A percentile compares a stretch with the other conserved stretches of the same genome.
phyloP scores from a whole-genome alignment of 1,140 invertebrate species.

The Stegodyphus dumicola region DNA sequence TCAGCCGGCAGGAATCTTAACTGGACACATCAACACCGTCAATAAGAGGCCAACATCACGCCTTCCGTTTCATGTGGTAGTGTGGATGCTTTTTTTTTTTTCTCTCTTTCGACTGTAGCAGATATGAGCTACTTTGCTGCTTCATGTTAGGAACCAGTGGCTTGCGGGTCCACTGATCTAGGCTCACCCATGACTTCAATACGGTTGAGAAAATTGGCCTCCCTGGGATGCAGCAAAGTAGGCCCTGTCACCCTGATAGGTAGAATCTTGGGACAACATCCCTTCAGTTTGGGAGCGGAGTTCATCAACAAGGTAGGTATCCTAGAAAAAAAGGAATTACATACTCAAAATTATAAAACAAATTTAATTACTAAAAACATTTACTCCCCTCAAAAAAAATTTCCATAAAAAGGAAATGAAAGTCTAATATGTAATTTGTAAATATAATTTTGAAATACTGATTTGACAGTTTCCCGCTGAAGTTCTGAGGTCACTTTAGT shows the following conservation, averaged over 20 bases:
- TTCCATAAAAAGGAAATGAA: no score
- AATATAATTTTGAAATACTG: no score
- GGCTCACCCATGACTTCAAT: slow-evolving; percentile 62
- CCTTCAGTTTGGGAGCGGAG: slow-evolving; percentile 95
- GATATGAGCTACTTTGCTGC: slow-evolving; percentile 54
- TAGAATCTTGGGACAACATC: slow-evolving; percentile 93
- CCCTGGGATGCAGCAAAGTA: slow-evolving; percentile 75
- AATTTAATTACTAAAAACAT: no score
- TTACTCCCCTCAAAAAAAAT: no score
- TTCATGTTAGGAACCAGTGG: slow-evolving; percentile 52
- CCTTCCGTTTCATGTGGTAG: slow-evolving; percentile 51
- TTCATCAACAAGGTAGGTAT: slow-evolving; percentile 85
- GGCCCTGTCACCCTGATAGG: slow-evolving; percentile 84
- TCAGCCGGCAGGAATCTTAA: slow-evolving; percentile 58
- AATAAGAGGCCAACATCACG: slow-evolving; percentile 45
- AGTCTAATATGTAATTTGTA: no score
- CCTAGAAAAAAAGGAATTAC: slow-evolving; percentile 72
- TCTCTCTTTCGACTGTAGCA: slow-evolving; percentile 53
- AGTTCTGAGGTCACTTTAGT: no score
- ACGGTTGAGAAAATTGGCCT: slow-evolving; percentile 73
- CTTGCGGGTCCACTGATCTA: slow-evolving; percentile 55
- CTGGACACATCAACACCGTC: slow-evolving; percentile 60
- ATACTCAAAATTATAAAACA: no score
- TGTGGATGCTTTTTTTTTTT: slow-evolving; percentile 48
- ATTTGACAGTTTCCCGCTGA: no score